A percentile compares a stretch with the other conserved stretches of the same genome.
Evolutionary conservation across 1,140 invertebrate species (phyloP).

Genomic region (Drosophila pachea): DNA sequence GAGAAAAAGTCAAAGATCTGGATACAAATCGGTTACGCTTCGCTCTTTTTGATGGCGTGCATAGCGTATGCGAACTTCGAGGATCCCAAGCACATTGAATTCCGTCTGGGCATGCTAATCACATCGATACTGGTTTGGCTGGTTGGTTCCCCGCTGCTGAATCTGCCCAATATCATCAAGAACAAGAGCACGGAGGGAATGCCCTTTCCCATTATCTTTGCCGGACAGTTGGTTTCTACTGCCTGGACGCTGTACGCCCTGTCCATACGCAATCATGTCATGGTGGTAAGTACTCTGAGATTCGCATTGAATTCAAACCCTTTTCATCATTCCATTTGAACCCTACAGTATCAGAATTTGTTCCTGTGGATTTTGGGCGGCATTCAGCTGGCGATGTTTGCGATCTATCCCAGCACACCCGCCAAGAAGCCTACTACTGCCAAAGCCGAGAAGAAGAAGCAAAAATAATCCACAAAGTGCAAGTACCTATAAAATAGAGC

Average conservation of each 20-base stretch:
- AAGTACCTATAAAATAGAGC: slow-evolving; percentile 1
- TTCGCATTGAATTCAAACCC: not conserved
- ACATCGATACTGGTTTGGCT: slow-evolving; percentile 84
- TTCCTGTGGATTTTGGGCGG: slow-evolving; percentile 82
- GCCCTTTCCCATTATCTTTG: slow-evolving; percentile 90
- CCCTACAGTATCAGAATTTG: slow-evolving; percentile 85
- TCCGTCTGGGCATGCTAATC: slow-evolving; percentile 84
- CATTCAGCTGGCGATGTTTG: slow-evolving; percentile 84
- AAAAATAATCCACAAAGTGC: slow-evolving; percentile 40
- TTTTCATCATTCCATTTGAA: slow-evolving; percentile 1
- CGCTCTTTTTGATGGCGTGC: slow-evolving; percentile 81
- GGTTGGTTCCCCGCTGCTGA: slow-evolving; percentile 85
- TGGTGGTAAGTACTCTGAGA: slow-evolving; percentile 83
- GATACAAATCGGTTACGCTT: slow-evolving; percentile 80
- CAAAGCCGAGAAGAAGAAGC: slow-evolving; percentile 57
- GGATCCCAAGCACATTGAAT: slow-evolving; percentile 83
- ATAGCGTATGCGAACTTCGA: slow-evolving; percentile 84
- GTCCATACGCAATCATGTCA: slow-evolving; percentile 86
- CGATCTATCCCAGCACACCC: slow-evolving; percentile 81
- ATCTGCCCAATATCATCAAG: slow-evolving; percentile 85
- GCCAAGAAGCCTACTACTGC: slow-evolving; percentile 79
- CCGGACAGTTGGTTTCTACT: slow-evolving; percentile 86
- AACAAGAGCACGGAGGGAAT: slow-evolving; percentile 88
- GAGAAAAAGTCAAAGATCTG: slow-evolving; percentile 81
- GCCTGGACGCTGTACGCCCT: slow-evolving; percentile 90